Percentiles rank a stretch among this genome's conserved stretches.
Evolutionary conservation across 2,113 vertebrate genomes (phyloP).

Genomic region (Crotophaga sulcirostris): DNA sequence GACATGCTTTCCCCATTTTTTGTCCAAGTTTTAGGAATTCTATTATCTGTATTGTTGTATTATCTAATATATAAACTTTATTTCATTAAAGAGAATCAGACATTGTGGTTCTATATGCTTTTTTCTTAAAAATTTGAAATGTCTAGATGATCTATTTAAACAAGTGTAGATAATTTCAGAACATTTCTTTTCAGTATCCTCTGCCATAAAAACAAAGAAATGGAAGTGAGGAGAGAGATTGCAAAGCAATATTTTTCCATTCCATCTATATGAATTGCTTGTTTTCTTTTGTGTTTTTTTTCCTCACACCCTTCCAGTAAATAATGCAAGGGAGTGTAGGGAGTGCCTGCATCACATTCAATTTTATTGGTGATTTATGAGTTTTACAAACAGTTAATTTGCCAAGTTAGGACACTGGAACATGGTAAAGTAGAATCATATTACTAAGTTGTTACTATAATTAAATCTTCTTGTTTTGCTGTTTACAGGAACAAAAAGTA

Average conservation of each 20-base stretch:
- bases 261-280: not conserved
- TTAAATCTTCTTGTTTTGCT: not conserved
- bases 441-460: not conserved
- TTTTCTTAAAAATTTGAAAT: not conserved
- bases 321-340: not conserved
- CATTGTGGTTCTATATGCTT: not conserved
- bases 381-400: not conserved
- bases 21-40: not conserved
- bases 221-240: not conserved
- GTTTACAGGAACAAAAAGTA: not conserved
- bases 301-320: not conserved
- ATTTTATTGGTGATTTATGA: not conserved
- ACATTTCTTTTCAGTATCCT: not conserved
- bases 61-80: not conserved
- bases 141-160: not conserved
- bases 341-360: not conserved
- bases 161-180: not conserved
- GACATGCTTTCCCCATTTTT: not conserved
- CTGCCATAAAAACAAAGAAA: not conserved
- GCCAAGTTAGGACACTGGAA: not conserved
- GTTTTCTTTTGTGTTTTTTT: not conserved
- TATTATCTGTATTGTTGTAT: not conserved
- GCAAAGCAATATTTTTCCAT: not conserved
- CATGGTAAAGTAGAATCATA: not conserved
- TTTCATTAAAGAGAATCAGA: not conserved